Conservation (phyloP, 2,888 invertebrate genomes). For the Anaspis maculata region DNA sequence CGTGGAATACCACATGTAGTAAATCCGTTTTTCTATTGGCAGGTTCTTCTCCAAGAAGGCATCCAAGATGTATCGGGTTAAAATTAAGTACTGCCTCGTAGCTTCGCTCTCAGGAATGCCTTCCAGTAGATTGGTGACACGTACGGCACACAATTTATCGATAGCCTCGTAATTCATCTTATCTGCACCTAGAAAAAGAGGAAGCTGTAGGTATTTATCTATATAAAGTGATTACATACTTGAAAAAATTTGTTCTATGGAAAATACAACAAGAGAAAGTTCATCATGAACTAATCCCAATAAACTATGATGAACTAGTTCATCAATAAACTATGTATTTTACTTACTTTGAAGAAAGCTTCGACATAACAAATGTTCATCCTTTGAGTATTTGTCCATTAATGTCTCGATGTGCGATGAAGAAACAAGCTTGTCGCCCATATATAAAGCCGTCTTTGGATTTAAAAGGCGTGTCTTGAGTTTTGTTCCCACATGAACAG, state of each 20-base stretch:
- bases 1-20: constrained; percentile 5
- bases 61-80: constrained; percentile 6
- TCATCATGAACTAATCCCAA: too few relatives aligned
- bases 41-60: constrained; percentile 6
- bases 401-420: constrained; percentile 1
- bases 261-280: too few relatives aligned
- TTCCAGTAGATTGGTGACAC: constrained; percentile 2
- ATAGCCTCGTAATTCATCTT: constrained; percentile 12
- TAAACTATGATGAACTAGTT: too few relatives aligned
- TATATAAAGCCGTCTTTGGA: neutral
- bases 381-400: constrained; percentile 6
- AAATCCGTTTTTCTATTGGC: constrained; percentile 3
- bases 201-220: too few relatives aligned
- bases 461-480: constrained; percentile 4
- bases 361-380: constrained; percentile 4
- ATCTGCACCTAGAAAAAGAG: constrained; percentile 4
- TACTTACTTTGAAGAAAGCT: constrained; percentile 3
- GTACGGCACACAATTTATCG: constrained; percentile 3
- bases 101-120: constrained; percentile 1
- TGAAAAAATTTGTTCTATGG: too few relatives aligned
- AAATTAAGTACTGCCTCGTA: constrained; percentile 4
- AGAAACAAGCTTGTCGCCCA: constrained; percentile 1
- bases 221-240: too few relatives aligned
- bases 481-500: constrained; percentile 3
- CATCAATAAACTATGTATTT: too few relatives aligned